Base-by-base conservation (phyloP, 2,113 vertebrate genomes). In the Gasterosteus nipponicus region DNA sequence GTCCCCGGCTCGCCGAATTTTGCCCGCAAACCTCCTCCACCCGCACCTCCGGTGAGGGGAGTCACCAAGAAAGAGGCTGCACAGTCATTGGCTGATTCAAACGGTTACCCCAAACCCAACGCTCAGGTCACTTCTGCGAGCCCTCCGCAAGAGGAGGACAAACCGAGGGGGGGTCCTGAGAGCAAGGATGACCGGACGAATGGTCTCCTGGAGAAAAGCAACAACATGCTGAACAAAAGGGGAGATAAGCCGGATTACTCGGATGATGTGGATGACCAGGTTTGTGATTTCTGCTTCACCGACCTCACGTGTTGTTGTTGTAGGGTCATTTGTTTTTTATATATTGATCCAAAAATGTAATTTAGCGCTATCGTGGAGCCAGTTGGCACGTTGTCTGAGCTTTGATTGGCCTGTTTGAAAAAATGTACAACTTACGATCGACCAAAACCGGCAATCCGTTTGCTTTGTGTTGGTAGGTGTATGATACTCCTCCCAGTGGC, bases 401-500 rank as follows among this genome's bases (percentile, higher is more conserved):
- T 51, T 66, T 71, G 8, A 47, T 49, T 1, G 19, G 12, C 3
- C 4, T 19, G 22, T 41, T 57, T 19, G 31, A 26, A 26, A 26
- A 54, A 19, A 19, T 1, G 1, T 39, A 11, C 2, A 51, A 41
- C 47, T 26, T 18, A 41, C 10, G 29, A 2, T 41, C 3, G 10
- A 56, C 31, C 19, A 31, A 26, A 35, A 33, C 44, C 18, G 49
- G 12, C 15, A n/a, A 0, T 42, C 0, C 19, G 51, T 71, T 41
- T 9, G 1, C 0, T 61, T 60, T 72, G 33, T 62, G 18, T 49
- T 59, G 9, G 33, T 57, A 95, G 94, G 94, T 95, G 29, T 95
- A 95, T 47, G 94, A 95, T 54, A 95, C 94, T 2, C 94, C 93
- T 64, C 94, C 94, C 10, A 92, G 86, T 65, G 92, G 91, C 67